Conservation (phyloP, 1,140 invertebrate genomes). For the Samia ricini region DNA sequence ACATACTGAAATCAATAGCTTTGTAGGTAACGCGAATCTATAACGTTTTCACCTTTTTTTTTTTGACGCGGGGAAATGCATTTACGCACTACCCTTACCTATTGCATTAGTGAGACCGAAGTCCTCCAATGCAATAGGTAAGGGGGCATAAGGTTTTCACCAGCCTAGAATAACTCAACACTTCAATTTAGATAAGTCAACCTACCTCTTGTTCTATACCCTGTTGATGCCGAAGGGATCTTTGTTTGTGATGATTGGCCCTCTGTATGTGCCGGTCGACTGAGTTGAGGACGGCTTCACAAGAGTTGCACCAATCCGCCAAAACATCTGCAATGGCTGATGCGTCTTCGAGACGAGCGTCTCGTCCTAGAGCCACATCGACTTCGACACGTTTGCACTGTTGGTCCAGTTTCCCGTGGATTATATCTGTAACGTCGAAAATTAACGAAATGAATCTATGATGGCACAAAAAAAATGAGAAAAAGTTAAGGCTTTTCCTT, state of each 20-base stretch:
- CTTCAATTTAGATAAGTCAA: too few species aligned
- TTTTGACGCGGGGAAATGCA: too few species aligned
- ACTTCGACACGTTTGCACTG: conserved; percentile 95
- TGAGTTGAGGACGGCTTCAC: conserved; percentile 91
- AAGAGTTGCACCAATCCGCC: conserved; percentile 94
- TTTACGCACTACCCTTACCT: too few species aligned
- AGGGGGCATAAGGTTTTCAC: too few species aligned
- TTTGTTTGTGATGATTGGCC: conserved; percentile 92
- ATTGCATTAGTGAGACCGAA: too few species aligned
- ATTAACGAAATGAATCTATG: too few species aligned
- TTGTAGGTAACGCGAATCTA: too few species aligned
- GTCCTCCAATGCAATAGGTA: too few species aligned
- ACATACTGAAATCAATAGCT: too few species aligned
- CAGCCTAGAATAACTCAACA: conserved; percentile 35
- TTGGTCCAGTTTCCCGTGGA: conserved; percentile 97
- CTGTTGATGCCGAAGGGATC: conserved; percentile 88
- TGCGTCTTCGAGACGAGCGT: conserved; percentile 90
- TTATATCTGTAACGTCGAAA: conserved; percentile 85
- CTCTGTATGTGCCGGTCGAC: conserved; percentile 93
- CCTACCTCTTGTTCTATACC: conserved; percentile 91
- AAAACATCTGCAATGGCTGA: conserved; percentile 87
- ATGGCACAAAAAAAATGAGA: too few species aligned
- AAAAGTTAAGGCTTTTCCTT: too few species aligned
- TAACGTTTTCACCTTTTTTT: too few species aligned
- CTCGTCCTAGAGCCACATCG: conserved; percentile 95